Base-by-base conservation (phyloP, 1,140 invertebrate species). In the Hyles vespertilio region DNA sequence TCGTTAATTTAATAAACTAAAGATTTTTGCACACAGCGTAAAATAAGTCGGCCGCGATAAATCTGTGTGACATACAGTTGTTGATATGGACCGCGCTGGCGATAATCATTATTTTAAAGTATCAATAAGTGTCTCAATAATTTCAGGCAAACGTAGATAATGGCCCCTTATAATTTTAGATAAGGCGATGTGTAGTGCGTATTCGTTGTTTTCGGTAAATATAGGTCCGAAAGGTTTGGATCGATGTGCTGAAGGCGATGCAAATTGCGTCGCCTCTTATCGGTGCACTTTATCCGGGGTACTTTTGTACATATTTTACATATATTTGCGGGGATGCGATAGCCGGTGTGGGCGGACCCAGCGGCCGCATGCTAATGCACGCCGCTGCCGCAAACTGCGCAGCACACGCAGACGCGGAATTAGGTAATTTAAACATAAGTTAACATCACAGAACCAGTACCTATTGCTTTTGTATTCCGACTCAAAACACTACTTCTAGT, bases 241-340 rank as follows among this genome's bases (percentile, higher is more conserved):
- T 62, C 71, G 59, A 67, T 71, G 68, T 54, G 81, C 81, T 74
- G 65, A 59, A 59, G 75, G 81, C 84, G 72, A 84, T 87, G 81
- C 74, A 84, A 84, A 84, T 84, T 84, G 76, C 79, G 77, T 84
- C 74, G 75, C 72, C 73, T 74, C 65, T 80, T 87, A 87, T 87
- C 81, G 72, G 61, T 77, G 79, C 77, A 87, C 80, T 84, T 87
- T 81, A 84, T 87, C 80, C 81, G 70, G 80, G 69, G 64, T 80
- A 76, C 77, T 80, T 81, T 79, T 78, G 74, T 74, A 74, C 79
- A 81, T 84, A 84, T 84, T 85, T 85, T 84, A 83, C 74, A 83
- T 80, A 84, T 78, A 81, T 84, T 82, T 83, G 75, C 71, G 64
- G 69, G 77, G 69, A 77, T 78, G 77, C 66, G 78, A 81, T 79